phyloP scores from a whole-genome alignment of 2,797 vertebrate genomes.

The Coendou prehensilis region DNA sequence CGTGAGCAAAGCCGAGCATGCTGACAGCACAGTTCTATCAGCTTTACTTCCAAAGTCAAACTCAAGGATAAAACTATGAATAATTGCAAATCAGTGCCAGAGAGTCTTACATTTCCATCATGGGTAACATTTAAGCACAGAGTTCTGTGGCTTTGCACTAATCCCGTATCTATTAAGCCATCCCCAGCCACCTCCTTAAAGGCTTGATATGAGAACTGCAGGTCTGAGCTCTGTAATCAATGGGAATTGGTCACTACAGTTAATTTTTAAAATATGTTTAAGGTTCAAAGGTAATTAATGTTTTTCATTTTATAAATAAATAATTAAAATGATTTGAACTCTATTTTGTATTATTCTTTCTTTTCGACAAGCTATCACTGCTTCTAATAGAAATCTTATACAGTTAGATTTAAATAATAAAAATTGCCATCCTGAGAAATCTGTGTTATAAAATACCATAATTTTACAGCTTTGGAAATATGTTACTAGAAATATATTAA shows the following conservation, averaged over 20 bases:
- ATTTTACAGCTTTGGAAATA: background rate
- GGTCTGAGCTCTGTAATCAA: background rate
- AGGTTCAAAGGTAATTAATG: background rate
- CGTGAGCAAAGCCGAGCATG: fast-evolving
- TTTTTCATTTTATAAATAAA: background rate
- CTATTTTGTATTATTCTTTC: background rate
- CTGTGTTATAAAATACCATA: background rate
- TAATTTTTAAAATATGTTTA: background rate
- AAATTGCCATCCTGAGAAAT: background rate
- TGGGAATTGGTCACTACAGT: background rate
- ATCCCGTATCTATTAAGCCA: background rate
- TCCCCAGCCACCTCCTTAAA: background rate
- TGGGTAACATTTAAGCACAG: background rate
- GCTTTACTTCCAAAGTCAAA: background rate
- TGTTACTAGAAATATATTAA: background rate
- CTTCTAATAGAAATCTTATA: background rate
- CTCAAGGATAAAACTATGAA: background rate
- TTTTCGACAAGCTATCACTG: background rate
- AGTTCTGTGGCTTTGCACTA: background rate
- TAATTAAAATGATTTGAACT: background rate
- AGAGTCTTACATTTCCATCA: background rate
- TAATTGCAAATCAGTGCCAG: too few relatives aligned
- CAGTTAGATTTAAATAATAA: background rate
- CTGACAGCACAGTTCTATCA: background rate
- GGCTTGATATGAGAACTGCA: background rate